Evolutionary conservation across 2,888 invertebrate genomes (phyloP).

Genomic region (Euclidia mi): DNA sequence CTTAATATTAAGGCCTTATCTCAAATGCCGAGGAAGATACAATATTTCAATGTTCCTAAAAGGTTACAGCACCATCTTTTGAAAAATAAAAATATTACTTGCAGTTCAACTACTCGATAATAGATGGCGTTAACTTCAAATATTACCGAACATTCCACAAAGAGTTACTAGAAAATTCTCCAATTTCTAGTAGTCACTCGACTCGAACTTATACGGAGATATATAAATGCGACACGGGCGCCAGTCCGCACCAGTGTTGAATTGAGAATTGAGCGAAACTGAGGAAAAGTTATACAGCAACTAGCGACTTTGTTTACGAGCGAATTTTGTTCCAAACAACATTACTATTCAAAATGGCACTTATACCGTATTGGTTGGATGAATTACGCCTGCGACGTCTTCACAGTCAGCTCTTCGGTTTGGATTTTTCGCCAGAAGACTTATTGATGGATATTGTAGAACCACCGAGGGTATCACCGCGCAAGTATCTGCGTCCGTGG

Average conservation of each 20-base stretch:
- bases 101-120: too few relatives aligned
- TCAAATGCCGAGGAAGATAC: too few relatives aligned
- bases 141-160: too few relatives aligned
- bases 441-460: conserved; percentile 76
- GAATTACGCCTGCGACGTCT: conserved; percentile 75
- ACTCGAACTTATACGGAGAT: conserved; percentile 7
- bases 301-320: conserved; percentile 29
- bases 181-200: conserved; percentile 37
- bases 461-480: conserved; percentile 65
- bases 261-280: conserved; percentile 53
- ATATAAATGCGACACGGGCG: conserved; percentile 68
- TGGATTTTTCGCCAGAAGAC: conserved; percentile 79
- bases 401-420: conserved; percentile 78
- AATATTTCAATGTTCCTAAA: too few relatives aligned
- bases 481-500: conserved; percentile 80
- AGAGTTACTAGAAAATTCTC: neutral
- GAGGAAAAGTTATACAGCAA: conserved; percentile 3
- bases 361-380: conserved; percentile 77
- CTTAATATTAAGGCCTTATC: too few relatives aligned
- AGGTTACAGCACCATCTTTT: too few relatives aligned
- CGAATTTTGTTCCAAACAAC: conserved; percentile 11
- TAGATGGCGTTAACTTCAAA: too few relatives aligned
- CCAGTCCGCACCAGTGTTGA: conserved; percentile 55
- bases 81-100: too few relatives aligned
- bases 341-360: conserved; percentile 67